Evolutionary conservation across 2,113 vertebrate species (phyloP).

Genomic region (Passer domesticus): DNA sequence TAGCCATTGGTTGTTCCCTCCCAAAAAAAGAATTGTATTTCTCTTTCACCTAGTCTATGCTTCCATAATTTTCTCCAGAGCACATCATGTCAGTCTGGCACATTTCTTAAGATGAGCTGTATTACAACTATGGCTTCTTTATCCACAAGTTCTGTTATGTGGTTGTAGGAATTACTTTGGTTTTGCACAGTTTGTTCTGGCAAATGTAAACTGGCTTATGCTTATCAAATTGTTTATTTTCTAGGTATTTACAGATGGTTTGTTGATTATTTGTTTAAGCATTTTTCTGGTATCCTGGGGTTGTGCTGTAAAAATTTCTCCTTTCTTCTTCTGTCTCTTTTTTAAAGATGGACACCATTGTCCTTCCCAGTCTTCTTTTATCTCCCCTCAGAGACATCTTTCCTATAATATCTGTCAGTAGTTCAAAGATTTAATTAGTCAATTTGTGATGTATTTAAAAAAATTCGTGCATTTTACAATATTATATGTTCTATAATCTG

Average conservation of each 20-base stretch:
- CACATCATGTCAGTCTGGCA: background rate
- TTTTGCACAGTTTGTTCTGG: slow-evolving; percentile 60
- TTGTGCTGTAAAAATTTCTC: background rate
- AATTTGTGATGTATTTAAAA: background rate
- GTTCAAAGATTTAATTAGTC: background rate
- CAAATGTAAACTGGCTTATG: slow-evolving; percentile 23
- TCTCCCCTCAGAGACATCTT: background rate
- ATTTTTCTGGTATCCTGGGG: background rate
- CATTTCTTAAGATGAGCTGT: background rate
- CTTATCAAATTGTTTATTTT: slow-evolving; percentile 51
- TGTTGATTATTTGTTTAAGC: slow-evolving; percentile 54
- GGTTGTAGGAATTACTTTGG: slow-evolving; percentile 19
- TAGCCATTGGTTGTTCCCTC: background rate
- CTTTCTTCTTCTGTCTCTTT: background rate
- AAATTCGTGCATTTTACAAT: background rate
- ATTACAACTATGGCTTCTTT: slow-evolving; percentile 24
- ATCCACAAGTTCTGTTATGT: slow-evolving; percentile 23
- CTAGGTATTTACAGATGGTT: slow-evolving; percentile 58
- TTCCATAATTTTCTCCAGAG: background rate
- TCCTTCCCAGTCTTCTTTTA: background rate
- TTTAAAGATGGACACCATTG: background rate
- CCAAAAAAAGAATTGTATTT: background rate
- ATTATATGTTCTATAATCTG: background rate
- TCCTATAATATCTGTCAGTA: background rate
- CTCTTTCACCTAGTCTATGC: background rate